phyloP scores from a whole-genome alignment of 2,113 vertebrate genomes.

The Uria aalge region DNA sequence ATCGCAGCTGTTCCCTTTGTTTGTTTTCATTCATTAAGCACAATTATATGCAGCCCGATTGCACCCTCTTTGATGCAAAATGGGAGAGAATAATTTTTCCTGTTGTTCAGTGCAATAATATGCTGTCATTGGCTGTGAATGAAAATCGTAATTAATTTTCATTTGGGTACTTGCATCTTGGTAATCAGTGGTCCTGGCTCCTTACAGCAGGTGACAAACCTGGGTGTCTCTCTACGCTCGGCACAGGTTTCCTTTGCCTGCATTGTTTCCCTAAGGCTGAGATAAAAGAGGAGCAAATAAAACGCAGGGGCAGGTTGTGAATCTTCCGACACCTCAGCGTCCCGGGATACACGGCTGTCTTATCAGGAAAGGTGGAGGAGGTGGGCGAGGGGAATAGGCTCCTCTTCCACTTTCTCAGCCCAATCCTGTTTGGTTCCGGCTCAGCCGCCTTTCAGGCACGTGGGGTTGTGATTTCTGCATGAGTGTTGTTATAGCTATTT shows the following conservation, averaged over 20 bases:
- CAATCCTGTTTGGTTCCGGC: neutral
- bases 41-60: conserved; percentile 75
- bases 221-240: neutral
- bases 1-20: conserved; percentile 79
- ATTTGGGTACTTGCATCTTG: conserved; percentile 67
- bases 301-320: neutral
- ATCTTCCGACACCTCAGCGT: neutral
- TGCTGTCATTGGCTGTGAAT: conserved; percentile 70
- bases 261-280: neutral
- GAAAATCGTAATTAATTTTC: conserved; percentile 75
- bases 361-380: neutral
- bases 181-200: conserved; percentile 67
- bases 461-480: neutral
- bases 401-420: neutral
- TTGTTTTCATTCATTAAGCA: conserved; percentile 78
- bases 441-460: neutral
- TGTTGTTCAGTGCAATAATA: conserved; percentile 70
- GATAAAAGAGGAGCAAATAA: neutral
- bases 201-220: conserved; percentile 62
- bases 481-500: neutral
- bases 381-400: neutral
- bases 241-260: neutral
- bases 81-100: conserved; percentile 73
- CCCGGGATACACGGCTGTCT: neutral
- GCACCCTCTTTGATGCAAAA: conserved; percentile 72